Conservation (phyloP, 2,113 vertebrate species). For the Zosterops lateralis region DNA sequence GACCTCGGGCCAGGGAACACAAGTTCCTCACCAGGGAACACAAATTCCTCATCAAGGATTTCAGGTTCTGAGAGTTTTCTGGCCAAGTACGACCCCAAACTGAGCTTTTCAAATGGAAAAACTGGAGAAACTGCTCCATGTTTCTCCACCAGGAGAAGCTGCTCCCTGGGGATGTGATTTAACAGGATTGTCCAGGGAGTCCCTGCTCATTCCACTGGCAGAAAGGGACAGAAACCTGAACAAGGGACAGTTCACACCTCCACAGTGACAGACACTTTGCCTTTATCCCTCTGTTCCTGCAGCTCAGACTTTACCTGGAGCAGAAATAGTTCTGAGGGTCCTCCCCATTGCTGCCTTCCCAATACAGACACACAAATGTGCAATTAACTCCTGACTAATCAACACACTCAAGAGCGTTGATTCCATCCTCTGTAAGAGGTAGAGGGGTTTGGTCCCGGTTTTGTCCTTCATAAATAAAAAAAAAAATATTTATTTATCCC, state of each 20-base stretch:
- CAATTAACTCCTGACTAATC: neutral
- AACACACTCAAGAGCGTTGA: neutral
- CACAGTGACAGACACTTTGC: neutral
- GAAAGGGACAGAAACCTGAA: neutral
- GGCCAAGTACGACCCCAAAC: neutral
- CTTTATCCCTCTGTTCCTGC: neutral
- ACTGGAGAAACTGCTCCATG: neutral
- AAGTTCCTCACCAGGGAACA: neutral
- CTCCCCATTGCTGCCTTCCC: too few relatives aligned
- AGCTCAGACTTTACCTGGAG: neutral
- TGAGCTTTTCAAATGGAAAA: neutral
- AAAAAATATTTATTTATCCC: too few relatives aligned
- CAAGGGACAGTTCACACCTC: neutral
- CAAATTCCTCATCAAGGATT: neutral
- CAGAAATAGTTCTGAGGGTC: neutral
- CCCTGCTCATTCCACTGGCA: neutral
- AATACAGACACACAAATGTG: neutral
- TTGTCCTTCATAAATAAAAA: too few relatives aligned
- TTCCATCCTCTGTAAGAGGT: too few relatives aligned
- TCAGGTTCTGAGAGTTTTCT: neutral
- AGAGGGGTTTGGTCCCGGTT: too few relatives aligned
- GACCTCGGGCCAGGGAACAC: neutral
- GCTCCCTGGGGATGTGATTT: neutral
- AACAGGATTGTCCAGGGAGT: neutral
- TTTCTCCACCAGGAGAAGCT: neutral